A percentile compares a stretch with the other conserved stretches of the same genome.
Evolutionary conservation across 2,888 invertebrate species (phyloP).

Genomic region (Diaprepes abbreviatus): DNA sequence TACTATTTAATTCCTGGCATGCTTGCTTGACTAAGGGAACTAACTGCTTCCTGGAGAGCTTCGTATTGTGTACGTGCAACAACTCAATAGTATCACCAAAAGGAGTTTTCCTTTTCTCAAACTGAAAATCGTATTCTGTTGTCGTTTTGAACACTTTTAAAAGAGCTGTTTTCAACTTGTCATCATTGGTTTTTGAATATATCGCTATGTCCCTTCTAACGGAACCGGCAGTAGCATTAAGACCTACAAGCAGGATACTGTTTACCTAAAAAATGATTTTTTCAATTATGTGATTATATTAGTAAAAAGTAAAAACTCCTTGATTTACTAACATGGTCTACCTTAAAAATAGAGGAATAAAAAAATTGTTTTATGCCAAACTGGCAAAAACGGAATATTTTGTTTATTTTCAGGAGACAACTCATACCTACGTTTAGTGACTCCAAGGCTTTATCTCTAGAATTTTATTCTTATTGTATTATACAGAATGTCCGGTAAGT

Average conservation of each 20-base stretch:
- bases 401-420: no score
- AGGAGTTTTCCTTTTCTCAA: slow-evolving; percentile 63
- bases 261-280: slow-evolving; percentile 57
- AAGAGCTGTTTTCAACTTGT: slow-evolving; percentile 64
- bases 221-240: slow-evolving; percentile 69
- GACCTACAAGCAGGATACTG: slow-evolving; percentile 74
- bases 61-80: slow-evolving; percentile 73
- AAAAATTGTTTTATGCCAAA: no score
- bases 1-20: background rate
- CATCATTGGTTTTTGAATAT: slow-evolving; percentile 55
- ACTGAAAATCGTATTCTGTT: slow-evolving; percentile 64
- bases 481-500: no score
- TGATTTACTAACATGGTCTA: no score
- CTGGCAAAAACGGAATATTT: no score
- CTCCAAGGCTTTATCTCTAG: no score
- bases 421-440: no score
- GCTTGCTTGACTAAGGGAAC: slow-evolving; percentile 74
- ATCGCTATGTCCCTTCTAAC: slow-evolving; percentile 74
- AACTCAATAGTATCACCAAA: slow-evolving; percentile 68
- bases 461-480: no score
- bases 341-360: no score
- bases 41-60: slow-evolving; percentile 78
- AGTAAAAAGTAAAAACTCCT: no score
- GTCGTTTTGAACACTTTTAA: slow-evolving; percentile 59
- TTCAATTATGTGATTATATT: background rate